Evolutionary conservation across 2,113 vertebrate species (phyloP).

Genomic region (Salvelinus fontinalis): DNA sequence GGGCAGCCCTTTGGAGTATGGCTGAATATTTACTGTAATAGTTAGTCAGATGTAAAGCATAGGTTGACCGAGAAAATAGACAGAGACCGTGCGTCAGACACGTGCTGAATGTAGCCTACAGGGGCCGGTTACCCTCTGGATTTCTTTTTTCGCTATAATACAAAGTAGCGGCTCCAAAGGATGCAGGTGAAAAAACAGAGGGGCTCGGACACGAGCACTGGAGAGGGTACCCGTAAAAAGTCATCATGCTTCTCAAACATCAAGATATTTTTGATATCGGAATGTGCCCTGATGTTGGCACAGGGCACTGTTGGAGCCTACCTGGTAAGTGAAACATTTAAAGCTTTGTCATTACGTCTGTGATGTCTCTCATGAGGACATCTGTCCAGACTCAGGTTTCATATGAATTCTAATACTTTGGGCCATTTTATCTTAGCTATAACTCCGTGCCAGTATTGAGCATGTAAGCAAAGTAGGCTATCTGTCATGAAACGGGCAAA

Average conservation of each 20-base stretch:
- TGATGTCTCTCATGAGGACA: neutral
- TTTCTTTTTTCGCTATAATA: conserved; percentile 43
- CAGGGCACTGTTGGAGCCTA: conserved; percentile 97
- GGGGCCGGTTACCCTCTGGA: conserved; percentile 36
- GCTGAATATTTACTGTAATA: conserved; percentile 40
- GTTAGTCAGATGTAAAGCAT: conserved; percentile 29
- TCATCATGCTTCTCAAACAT: conserved; percentile 92
- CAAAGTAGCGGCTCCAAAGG: conserved; percentile 51
- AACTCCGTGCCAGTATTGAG: neutral
- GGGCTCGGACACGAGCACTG: conserved; percentile 69
- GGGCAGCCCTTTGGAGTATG: conserved; percentile 55
- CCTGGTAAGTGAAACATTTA: conserved; percentile 84
- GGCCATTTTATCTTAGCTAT: neutral
- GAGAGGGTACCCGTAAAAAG: conserved; percentile 77
- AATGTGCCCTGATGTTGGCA: conserved; percentile 96
- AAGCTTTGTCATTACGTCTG: neutral
- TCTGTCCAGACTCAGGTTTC: neutral
- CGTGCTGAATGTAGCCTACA: conserved; percentile 57
- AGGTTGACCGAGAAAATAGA: neutral
- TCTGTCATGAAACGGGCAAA: neutral
- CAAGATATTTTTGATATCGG: conserved; percentile 94
- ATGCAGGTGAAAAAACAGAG: conserved; percentile 85
- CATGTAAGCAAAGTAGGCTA: neutral
- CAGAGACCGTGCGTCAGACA: conserved; percentile 23
- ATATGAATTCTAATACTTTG: neutral